phyloP scores from a whole-genome alignment of 2,113 vertebrate genomes.

The Columba janthina region DNA sequence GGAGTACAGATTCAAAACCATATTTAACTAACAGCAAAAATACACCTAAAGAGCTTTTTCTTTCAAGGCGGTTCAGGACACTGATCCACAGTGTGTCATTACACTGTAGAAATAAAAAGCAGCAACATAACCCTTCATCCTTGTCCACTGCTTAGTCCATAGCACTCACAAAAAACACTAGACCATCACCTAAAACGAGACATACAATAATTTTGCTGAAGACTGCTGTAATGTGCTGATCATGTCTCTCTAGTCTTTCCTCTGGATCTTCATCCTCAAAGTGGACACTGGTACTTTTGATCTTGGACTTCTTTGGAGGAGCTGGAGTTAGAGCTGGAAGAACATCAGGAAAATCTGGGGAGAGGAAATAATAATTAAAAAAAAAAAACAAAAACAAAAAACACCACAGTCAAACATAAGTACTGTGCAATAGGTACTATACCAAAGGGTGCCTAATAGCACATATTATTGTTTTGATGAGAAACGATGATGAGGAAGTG shows the following conservation, averaged over 20 bases:
- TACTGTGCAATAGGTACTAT: background rate
- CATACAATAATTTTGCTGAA: slow-evolving; percentile 91
- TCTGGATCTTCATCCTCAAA: slow-evolving; percentile 86
- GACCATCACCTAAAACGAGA: background rate
- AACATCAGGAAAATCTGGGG: slow-evolving; percentile 84
- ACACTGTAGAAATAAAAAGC: background rate
- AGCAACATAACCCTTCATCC: background rate
- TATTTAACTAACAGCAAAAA: background rate
- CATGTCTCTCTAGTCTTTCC: slow-evolving; percentile 81
- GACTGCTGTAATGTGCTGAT: slow-evolving; percentile 90
- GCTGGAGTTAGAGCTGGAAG: slow-evolving; percentile 88
- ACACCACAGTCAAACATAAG: background rate
- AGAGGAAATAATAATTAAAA: background rate
- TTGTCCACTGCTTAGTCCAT: background rate
- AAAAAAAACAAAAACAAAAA: background rate
- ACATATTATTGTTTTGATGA: background rate
- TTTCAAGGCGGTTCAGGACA: background rate
- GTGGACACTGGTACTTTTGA: slow-evolving; percentile 73
- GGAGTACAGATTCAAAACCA: background rate
- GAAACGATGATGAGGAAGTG: background rate
- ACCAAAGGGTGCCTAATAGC: background rate
- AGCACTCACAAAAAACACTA: background rate
- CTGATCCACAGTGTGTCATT: background rate
- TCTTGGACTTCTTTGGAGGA: slow-evolving; percentile 87
- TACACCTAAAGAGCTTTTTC: background rate